Percentiles rank a stretch among this genome's conserved stretches.
Evolutionary conservation across 2,888 invertebrate species (phyloP).

Genomic region (Pterobdella sp.): DNA sequence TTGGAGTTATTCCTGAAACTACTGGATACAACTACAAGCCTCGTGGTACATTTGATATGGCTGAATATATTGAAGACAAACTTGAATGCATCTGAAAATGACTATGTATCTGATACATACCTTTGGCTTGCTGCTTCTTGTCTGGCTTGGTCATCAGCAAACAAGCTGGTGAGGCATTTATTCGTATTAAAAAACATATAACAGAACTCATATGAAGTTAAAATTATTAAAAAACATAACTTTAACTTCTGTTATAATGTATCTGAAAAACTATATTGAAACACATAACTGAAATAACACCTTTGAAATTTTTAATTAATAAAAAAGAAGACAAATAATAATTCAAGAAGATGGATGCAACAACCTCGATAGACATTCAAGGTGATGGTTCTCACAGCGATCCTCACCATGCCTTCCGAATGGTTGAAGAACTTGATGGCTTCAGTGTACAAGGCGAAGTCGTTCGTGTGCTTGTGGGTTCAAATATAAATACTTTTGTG

Average conservation of each 20-base stretch:
- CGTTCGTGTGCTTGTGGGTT: slow-evolving; percentile 70
- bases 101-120: not conserved
- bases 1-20: no score
- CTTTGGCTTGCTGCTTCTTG: not conserved
- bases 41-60: no score
- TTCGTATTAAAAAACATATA: not conserved
- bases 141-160: not conserved
- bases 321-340: not conserved
- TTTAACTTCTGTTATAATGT: not conserved
- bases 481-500: no score
- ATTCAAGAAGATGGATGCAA: not conserved
- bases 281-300: not conserved
- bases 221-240: not conserved
- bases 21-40: no score
- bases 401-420: slow-evolving; percentile 95
- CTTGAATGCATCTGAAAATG: no score
- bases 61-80: no score
- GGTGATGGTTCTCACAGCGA: slow-evolving; percentile 92
- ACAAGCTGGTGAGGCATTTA: not conserved
- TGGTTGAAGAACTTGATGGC: slow-evolving; percentile 99
- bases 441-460: slow-evolving; percentile 96
- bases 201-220: not conserved
- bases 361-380: slow-evolving; percentile 76
- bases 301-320: not conserved
- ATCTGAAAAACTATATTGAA: not conserved